These are phyloP conservation scores for Barbus barbus DNA, from an alignment of 2,113 vertebrate species.

Conservation along the genomic window DNA sequence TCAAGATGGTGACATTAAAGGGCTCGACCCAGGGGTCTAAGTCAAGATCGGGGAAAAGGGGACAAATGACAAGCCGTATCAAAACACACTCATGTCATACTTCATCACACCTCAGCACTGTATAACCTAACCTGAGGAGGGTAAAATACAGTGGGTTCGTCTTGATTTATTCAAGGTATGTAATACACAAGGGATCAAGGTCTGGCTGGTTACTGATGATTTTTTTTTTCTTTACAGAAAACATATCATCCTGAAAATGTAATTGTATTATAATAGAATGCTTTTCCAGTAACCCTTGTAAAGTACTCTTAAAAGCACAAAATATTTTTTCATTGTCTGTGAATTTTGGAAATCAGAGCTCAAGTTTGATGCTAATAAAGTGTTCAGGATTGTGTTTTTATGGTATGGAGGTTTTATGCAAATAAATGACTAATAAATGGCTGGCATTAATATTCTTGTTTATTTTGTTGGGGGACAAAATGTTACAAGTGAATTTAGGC, in stretches of 20 bases:
- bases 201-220: background rate
- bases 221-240: background rate
- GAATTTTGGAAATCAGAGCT: background rate
- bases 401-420: too few species aligned
- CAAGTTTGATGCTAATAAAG: background rate
- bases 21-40: background rate
- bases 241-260: background rate
- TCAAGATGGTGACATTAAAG: too few species aligned
- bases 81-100: conserved; percentile 49
- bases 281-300: background rate
- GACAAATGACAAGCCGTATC: conserved; percentile 32
- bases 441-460: background rate
- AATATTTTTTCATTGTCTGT: background rate
- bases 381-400: too few species aligned
- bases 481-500: background rate
- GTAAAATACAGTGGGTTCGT: conserved; percentile 22
- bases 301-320: background rate
- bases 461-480: background rate
- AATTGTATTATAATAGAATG: background rate
- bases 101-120: conserved; percentile 10
- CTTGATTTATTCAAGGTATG: background rate
- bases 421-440: background rate
- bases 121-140: background rate
- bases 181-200: background rate
- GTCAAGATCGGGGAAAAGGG: conserved; percentile 35